Evolutionary conservation across 2,797 vertebrate genomes (phyloP), one percentile per base, ranked within the genome.

Genomic region (Melanotaenia parkinsoni): DNA sequence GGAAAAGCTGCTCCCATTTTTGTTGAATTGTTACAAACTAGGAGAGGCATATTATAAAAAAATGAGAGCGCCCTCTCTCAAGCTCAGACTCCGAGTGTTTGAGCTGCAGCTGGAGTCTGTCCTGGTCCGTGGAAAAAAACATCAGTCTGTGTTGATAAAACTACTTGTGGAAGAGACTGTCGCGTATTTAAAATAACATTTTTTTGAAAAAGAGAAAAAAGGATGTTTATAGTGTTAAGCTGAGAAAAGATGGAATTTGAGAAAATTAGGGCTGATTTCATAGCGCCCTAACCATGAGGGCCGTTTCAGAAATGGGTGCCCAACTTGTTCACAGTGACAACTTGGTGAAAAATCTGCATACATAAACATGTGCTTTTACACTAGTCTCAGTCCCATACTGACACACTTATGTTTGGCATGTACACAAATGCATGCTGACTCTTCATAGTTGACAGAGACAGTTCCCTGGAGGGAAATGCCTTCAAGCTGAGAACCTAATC

Each of bases 401-500:
- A 30, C 50, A 24, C 50, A 56, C 24, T 58, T n/a, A 26, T 61
- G 37, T 47, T 7, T 22, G 51, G 62, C 20, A 40, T 35, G 24
- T 40, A 70, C 50, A 69, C 56, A 57, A 32, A 30, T 58, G 62
- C 63, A 65, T 0, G 32, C 45, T 2, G 2, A 45, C 54, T 56
- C 53, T 64, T 60, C 28, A 11, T 58, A 64, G 67, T 77, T 78
- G 60, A 77, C 58, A 74, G 53, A 78, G 58, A 65, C 20, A 3
- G n/a, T 67, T 72, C 70, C 74, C 71, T 66, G 7, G 10, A 71
- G 58, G 50, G 60, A 81, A 77, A 72, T 74, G 63, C 74, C 58
- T 84, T 86, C 72, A 79, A 74, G 81, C 53, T 59, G 58, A 76
- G 69, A 80, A 68, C 61, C 72, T 79, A 83, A 87, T 88, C 77